phyloP scores from a whole-genome alignment of 2,113 vertebrate genomes.

The Tetrao urogallus region DNA sequence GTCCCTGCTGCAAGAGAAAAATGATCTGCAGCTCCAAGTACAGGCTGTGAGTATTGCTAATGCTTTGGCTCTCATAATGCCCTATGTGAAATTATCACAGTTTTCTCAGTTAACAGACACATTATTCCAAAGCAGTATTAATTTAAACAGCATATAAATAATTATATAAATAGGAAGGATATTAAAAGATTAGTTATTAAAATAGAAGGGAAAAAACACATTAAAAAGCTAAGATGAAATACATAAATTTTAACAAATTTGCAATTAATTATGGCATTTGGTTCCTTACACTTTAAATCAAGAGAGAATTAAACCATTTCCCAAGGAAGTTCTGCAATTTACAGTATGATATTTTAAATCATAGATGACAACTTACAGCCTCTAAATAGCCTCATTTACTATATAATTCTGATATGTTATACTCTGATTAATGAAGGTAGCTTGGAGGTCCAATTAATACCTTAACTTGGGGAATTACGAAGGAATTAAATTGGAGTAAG shows the following conservation, averaged over 20 bases:
- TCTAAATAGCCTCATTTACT: background rate
- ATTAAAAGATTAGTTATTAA: too few relatives aligned
- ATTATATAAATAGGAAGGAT: background rate
- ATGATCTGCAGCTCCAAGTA: conserved; percentile 88
- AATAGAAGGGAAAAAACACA: background rate
- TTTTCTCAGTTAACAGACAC: background rate
- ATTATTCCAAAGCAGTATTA: background rate
- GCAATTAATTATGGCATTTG: background rate
- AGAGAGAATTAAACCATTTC: background rate
- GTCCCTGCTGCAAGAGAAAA: conserved; percentile 87
- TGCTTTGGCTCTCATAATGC: too few relatives aligned
- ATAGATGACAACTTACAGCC: background rate
- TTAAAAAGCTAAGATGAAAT: background rate
- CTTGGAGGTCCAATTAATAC: background rate
- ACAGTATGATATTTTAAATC: background rate
- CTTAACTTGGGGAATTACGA: background rate
- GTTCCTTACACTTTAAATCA: background rate
- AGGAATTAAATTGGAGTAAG: background rate
- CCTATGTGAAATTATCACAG: background rate
- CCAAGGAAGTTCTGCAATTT: background rate
- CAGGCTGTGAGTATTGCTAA: conserved; percentile 79
- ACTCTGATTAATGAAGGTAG: background rate
- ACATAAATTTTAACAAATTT: background rate
- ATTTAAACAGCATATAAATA: background rate
- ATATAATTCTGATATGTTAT: background rate